Conservation (phyloP, 1,140 invertebrate species). For the Radopholus similis region DNA sequence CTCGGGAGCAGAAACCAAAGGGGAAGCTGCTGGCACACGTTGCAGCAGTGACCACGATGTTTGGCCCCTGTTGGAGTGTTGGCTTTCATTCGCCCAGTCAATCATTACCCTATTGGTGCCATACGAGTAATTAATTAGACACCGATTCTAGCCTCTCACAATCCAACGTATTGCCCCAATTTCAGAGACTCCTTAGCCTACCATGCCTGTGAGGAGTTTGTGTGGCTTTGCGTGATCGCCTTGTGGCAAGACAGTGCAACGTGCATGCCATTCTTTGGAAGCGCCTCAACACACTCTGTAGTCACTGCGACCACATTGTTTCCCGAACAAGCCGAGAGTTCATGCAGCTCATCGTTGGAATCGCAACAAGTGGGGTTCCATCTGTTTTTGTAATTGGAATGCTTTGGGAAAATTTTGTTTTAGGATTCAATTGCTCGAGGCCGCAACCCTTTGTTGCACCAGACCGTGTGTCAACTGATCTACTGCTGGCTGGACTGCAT, state of each 20-base stretch:
- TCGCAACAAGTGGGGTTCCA: background rate
- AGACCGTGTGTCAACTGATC: constrained; percentile 15
- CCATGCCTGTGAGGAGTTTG: constrained; percentile 36
- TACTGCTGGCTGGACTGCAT: constrained; percentile 25
- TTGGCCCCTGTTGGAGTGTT: constrained; percentile 45
- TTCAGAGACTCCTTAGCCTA: constrained; percentile 28
- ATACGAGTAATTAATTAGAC: constrained; percentile 32
- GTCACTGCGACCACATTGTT: too few relatives aligned
- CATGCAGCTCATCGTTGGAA: background rate
- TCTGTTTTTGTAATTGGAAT: too few relatives aligned
- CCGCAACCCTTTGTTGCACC: constrained; percentile 2
- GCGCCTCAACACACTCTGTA: background rate
- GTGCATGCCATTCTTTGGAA: background rate
- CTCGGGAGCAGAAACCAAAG: background rate
- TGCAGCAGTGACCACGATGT: background rate
- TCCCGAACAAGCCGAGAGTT: background rate
- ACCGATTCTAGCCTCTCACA: background rate
- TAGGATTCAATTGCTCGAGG: too few relatives aligned
- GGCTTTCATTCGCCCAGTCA: constrained; percentile 39
- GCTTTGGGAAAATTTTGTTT: too few relatives aligned
- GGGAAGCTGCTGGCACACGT: background rate
- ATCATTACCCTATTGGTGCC: constrained; percentile 32
- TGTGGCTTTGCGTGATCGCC: constrained; percentile 38
- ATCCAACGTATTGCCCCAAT: constrained; percentile 3
- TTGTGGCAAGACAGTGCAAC: constrained; percentile 24